These are phyloP conservation scores for Rana temporaria DNA, from an alignment of 2,113 vertebrate genomes.

Conservation along the genomic window DNA sequence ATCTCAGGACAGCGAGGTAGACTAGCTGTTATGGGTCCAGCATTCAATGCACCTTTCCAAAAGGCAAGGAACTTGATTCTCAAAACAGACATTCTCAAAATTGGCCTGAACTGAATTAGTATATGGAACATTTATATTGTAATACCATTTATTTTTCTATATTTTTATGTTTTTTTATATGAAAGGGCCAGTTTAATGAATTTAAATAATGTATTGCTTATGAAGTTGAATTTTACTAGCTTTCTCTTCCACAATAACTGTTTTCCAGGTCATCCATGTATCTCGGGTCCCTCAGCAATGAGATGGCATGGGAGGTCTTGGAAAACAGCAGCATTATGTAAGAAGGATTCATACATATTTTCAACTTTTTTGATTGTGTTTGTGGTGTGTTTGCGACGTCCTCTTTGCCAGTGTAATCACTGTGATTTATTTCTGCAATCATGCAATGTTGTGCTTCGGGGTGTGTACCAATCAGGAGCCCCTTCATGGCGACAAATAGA, in stretches of 20 bases:
- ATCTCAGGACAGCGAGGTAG: too few species aligned
- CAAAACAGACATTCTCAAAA: too few species aligned
- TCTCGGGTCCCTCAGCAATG: conserved; percentile 47
- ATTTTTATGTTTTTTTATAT: not conserved
- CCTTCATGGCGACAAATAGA: conserved; percentile 13
- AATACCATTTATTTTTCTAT: too few species aligned
- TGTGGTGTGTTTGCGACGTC: conserved; percentile 44
- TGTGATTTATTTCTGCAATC: conserved; percentile 47
- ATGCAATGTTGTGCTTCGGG: conserved; percentile 44
- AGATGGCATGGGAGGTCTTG: conserved; percentile 43
- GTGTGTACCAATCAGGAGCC: conserved; percentile 24
- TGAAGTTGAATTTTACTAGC: conserved; percentile 38
- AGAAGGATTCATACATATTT: conserved; percentile 53
- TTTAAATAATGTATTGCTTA: conserved; percentile 38
- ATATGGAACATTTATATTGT: too few species aligned
- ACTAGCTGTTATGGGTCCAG: too few species aligned
- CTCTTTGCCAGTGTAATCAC: conserved; percentile 22
- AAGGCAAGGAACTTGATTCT: too few species aligned
- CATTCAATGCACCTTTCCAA: too few species aligned
- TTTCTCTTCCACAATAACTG: conserved; percentile 49
- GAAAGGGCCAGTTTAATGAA: conserved; percentile 19
- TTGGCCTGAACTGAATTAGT: too few species aligned
- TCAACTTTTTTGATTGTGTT: conserved; percentile 48
- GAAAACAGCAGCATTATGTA: conserved; percentile 17
- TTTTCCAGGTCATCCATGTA: conserved; percentile 36